Evolutionary conservation across 2,797 vertebrate genomes (phyloP).

Genomic region (Crax fasciolata): DNA sequence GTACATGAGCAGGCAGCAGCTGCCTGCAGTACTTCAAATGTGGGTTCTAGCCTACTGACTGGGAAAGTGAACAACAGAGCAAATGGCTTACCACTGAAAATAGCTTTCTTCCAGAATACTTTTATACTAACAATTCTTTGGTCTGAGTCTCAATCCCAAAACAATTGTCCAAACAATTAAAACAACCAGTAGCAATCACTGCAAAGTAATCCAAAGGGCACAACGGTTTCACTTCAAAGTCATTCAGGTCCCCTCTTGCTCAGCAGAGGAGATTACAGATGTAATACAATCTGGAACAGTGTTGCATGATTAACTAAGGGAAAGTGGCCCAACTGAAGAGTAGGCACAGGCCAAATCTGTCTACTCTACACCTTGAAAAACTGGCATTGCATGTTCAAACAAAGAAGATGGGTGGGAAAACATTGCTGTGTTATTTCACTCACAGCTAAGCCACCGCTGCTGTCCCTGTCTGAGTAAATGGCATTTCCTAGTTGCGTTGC

Average conservation of each 20-base stretch:
- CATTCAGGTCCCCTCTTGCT: not conserved
- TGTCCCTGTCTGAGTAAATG: rapidly evolving
- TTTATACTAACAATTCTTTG: not conserved
- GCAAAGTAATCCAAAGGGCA: not conserved
- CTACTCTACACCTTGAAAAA: not conserved
- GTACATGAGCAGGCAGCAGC: not conserved
- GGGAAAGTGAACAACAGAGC: not conserved
- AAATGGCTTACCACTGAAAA: not conserved
- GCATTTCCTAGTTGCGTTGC: not conserved
- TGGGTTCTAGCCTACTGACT: not conserved
- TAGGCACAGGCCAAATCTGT: not conserved
- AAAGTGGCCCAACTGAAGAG: not conserved
- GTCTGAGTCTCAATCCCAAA: not conserved
- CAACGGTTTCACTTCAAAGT: not conserved
- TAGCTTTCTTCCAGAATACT: not conserved
- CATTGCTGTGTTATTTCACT: not conserved
- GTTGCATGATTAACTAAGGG: not conserved
- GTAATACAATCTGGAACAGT: not conserved
- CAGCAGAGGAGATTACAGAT: not conserved
- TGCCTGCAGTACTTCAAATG: not conserved
- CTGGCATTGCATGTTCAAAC: not conserved
- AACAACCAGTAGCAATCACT: not conserved
- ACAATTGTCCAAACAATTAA: not conserved
- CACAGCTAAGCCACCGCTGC: not conserved
- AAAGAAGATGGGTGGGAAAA: not conserved